Conservation (phyloP, 2,888 invertebrate species). For the Steromphala cineraria region DNA sequence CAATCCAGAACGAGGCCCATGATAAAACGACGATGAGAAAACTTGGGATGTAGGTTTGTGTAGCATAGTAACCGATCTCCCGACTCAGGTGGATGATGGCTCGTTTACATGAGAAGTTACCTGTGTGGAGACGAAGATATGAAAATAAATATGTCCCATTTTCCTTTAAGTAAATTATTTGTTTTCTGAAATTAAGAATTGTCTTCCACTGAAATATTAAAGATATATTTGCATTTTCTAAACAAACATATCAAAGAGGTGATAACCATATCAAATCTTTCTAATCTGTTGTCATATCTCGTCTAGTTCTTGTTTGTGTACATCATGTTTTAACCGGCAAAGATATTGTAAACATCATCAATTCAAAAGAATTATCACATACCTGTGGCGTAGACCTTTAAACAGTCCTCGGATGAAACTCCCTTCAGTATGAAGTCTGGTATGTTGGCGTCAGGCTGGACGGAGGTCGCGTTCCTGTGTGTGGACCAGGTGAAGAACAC, state of each 20-base stretch:
- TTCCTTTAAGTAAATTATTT: too few species aligned
- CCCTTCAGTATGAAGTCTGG: slow-evolving; percentile 13
- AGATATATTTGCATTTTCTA: too few species aligned
- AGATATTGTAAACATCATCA: background rate
- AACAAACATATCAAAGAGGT: too few species aligned
- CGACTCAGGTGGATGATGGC: slow-evolving; percentile 29
- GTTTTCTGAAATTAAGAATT: too few species aligned
- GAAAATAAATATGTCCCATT: too few species aligned
- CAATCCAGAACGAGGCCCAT: slow-evolving; percentile 42
- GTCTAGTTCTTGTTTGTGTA: too few species aligned
- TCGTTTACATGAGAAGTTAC: slow-evolving; percentile 28
- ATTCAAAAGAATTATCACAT: background rate
- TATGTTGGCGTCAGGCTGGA: background rate
- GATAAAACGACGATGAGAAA: slow-evolving; percentile 37
- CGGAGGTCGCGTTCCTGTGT: background rate
- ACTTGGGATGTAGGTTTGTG: slow-evolving; percentile 36
- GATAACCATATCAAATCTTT: too few species aligned
- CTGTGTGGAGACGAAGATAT: background rate
- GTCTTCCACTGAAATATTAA: too few species aligned
- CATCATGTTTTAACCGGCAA: too few species aligned
- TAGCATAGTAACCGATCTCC: slow-evolving; percentile 34
- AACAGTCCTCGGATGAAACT: slow-evolving; percentile 5
- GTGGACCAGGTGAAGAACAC: slow-evolving; percentile 19
- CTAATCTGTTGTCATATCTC: too few species aligned
- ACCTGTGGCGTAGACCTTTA: slow-evolving; percentile 8